A percentile compares a stretch with the other conserved stretches of the same genome.
These are phyloP conservation scores for Drosophila eohydei DNA, from an alignment of 2,888 invertebrate genomes.

Conservation along the genomic window DNA sequence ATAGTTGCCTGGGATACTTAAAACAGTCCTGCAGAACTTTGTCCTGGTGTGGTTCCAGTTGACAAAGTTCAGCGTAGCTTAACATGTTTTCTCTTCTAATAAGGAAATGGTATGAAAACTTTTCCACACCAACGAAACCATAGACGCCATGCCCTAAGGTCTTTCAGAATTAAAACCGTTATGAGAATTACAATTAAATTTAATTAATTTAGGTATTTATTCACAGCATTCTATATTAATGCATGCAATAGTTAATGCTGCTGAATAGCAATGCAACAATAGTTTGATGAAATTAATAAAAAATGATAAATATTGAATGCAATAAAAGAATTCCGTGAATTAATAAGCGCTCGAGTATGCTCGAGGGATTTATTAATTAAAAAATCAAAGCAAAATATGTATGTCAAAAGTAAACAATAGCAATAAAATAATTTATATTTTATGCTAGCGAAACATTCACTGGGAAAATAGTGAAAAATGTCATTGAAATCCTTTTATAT, in stretches of 20 bases:
- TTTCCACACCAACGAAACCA: slow-evolving; percentile 14
- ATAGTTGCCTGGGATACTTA: slow-evolving; percentile 16
- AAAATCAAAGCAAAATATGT: not conserved
- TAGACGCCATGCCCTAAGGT: slow-evolving; percentile 3
- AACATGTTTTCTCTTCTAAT: slow-evolving; percentile 59
- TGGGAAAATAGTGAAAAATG: not conserved
- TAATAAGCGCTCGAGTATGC: not conserved
- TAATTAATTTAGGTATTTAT: not conserved
- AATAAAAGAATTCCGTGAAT: not conserved
- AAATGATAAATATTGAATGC: not conserved
- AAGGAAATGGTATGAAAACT: slow-evolving; percentile 41
- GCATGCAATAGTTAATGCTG: too few species aligned
- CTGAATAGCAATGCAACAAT: too few species aligned
- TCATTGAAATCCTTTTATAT: not conserved
- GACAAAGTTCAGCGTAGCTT: slow-evolving; percentile 17
- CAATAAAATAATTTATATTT: not conserved
- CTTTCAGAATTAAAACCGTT: not conserved
- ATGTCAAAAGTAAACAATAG: not conserved
- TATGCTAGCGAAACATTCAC: not conserved
- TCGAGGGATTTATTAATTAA: slow-evolving; percentile 2
- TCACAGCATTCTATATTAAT: too few species aligned
- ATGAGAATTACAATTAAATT: slow-evolving; percentile 17
- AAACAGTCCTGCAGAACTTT: slow-evolving; percentile 32
- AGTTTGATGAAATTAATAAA: too few species aligned
- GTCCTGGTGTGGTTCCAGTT: slow-evolving; percentile 17